Evolutionary conservation across 2,888 invertebrate genomes (phyloP).

Genomic region (Brachypalpus laphriformis): DNA sequence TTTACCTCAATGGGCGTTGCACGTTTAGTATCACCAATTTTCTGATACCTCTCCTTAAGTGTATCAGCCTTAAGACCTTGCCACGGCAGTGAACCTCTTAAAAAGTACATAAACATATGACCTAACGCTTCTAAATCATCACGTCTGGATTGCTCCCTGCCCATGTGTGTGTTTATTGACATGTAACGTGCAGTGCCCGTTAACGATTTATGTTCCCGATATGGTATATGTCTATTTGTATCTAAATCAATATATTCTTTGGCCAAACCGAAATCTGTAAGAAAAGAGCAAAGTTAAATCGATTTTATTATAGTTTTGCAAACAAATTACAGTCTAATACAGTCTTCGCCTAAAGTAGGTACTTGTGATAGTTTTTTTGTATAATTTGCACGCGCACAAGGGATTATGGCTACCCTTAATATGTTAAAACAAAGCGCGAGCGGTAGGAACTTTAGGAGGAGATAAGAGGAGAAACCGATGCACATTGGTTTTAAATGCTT

Average conservation of each 20-base stretch:
- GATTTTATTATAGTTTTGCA: not conserved
- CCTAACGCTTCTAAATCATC: slow-evolving; percentile 99
- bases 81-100: slow-evolving; percentile 99
- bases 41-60: slow-evolving; percentile 99
- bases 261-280: slow-evolving; percentile 99
- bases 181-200: slow-evolving; percentile 99
- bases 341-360: not conserved
- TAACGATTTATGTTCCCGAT: slow-evolving; percentile 99
- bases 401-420: too few species aligned
- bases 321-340: not conserved
- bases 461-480: too few species aligned
- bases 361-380: not conserved
- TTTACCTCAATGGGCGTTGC: slow-evolving; percentile 97
- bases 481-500: too few species aligned
- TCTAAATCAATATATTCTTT: slow-evolving; percentile 99
- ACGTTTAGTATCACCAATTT: slow-evolving; percentile 99
- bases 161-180: slow-evolving; percentile 99
- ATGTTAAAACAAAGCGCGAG: too few species aligned
- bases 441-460: too few species aligned
- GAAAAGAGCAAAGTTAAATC: slow-evolving; percentile 42
- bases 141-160: slow-evolving; percentile 99
- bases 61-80: slow-evolving; percentile 99
- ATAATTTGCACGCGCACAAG: too few species aligned
- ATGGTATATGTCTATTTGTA: slow-evolving; percentile 99
- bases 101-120: slow-evolving; percentile 99